These are phyloP conservation scores for Zalophus californianus DNA, from an alignment of 2,797 vertebrate species.

Conservation along the genomic window DNA sequence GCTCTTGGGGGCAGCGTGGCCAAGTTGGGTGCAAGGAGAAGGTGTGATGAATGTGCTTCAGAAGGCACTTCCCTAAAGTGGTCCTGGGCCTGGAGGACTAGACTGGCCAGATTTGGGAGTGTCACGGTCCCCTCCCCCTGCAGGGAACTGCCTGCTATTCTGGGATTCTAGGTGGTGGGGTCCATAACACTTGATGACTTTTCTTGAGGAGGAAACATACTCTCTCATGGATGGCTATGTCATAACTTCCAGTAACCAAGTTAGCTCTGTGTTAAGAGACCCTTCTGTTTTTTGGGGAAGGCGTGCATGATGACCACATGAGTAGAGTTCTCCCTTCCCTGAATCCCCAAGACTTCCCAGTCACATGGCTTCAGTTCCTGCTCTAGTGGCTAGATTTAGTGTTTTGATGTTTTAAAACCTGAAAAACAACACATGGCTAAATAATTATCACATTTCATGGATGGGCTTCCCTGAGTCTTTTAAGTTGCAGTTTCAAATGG, in stretches of 20 bases:
- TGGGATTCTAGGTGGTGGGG: neutral
- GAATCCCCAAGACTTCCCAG: neutral
- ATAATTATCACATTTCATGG: neutral
- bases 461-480: neutral
- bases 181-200: neutral
- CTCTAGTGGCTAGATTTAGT: neutral
- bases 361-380: neutral
- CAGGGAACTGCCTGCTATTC: neutral
- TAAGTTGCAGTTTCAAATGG: neutral
- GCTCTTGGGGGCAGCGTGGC: neutral
- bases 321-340: neutral
- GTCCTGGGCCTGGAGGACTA: neutral
- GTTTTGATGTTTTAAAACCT: slow-evolving; percentile 38
- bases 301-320: neutral
- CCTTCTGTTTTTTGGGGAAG: neutral
- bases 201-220: neutral
- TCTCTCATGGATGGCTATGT: neutral
- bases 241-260: neutral
- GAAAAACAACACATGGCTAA: neutral
- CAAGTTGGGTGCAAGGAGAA: neutral
- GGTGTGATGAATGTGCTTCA: neutral
- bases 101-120: neutral
- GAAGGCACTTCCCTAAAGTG: neutral
- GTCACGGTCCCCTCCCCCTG: neutral
- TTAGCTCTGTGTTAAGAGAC: neutral